Base-by-base conservation (phyloP, 2,888 invertebrate genomes). In the Polietes domitor region DNA sequence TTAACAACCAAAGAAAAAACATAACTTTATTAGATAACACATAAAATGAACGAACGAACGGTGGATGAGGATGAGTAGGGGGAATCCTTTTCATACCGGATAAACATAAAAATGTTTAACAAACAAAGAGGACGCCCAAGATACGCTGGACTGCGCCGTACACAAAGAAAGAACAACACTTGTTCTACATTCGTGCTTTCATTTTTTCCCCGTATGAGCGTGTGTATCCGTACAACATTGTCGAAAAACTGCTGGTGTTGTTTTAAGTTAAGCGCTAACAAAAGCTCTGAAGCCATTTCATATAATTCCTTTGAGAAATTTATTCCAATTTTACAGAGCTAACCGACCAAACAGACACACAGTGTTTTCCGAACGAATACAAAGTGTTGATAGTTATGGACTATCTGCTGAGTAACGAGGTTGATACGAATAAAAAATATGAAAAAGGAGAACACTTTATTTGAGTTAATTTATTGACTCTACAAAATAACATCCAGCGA, bases 21-120 rank as follows among this genome's bases (percentile, higher is more conserved):
- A 68, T 79, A 74, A 79, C 73, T 79, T 79, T 79, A 79, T 79
- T 74, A 79, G 73, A 79, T 26, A 68, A 68, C 15, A 65, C 58
- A 79, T 73, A 73, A 73, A 55, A 68, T 41, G 61, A 61, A 4
- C 5, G 9, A 43, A 24, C 4, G 37, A 37, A n/a, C n/a, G n/a
- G n/a, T n/a, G n/a, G n/a, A n/a, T n/a, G n/a, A n/a, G n/a, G n/a
- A n/a, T n/a, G n/a, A n/a, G n/a, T n/a, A n/a, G n/a, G 9, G 1
- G 37, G 12, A 65, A 19, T 73, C 50, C 24, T 65, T 43, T 55
- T 65, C 6, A 19, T 55, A 9, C 32, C 21, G 63, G 37, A 24
- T 55, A 17, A 78, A 43, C 73, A 79, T 74, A 55, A 79, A 61
- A 79, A 74, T 79, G 26, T 68, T 79, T 68, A 79, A 58, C 68